Percentiles rank a stretch among this genome's conserved stretches.
Evolutionary conservation across 2,113 vertebrate species (phyloP).

Genomic region (Rhombomys opimus): DNA sequence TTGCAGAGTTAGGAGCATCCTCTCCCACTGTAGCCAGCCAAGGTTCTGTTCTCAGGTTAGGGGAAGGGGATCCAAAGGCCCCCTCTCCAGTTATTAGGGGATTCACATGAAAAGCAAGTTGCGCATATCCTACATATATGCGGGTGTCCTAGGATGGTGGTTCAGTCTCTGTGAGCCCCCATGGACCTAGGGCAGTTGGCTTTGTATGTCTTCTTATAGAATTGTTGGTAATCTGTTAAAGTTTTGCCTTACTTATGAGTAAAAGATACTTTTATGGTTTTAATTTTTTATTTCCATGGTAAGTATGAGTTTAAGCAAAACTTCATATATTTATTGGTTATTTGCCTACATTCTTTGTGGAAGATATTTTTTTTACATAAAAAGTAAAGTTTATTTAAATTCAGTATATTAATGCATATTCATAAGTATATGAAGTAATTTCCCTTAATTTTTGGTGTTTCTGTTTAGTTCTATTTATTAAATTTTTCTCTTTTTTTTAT

Average conservation of each 20-base stretch:
- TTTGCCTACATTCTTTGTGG: background rate
- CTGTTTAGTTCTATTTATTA: background rate
- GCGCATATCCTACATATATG: no score
- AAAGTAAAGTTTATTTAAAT: background rate
- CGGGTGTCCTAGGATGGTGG: no score
- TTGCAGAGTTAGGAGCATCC: no score
- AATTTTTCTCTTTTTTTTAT: background rate
- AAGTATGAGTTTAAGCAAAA: background rate
- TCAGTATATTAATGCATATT: background rate
- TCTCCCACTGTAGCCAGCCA: no score
- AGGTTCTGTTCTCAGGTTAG: no score
- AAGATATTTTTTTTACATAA: background rate
- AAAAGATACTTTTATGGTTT: background rate
- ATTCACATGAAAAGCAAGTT: no score
- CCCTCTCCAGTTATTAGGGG: no score
- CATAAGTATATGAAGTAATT: background rate
- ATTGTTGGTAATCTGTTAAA: background rate
- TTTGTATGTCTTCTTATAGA: no score
- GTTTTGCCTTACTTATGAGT: background rate
- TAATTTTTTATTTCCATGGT: conserved; percentile 1
- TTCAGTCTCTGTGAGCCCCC: no score
- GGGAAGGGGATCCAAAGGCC: no score
- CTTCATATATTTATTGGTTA: background rate
- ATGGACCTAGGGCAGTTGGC: no score
- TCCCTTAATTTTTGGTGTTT: background rate